phyloP scores from a whole-genome alignment of 2,113 vertebrate species.

The Myxocyprinus asiaticus region DNA sequence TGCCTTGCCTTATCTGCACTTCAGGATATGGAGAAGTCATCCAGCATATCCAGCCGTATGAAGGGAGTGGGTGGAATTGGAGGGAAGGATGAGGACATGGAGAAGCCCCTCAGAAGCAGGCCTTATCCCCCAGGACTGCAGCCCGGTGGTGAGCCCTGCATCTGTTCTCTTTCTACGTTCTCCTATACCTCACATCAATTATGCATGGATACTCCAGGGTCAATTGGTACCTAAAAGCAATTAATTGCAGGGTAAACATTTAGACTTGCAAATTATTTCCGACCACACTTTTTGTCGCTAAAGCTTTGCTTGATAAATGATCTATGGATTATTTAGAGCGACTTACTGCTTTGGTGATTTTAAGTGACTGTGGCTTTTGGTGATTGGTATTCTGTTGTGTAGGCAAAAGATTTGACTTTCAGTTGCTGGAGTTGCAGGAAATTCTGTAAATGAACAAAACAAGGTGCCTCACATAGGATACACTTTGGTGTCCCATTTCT shows the following conservation, averaged over 20 bases:
- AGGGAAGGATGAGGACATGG: slow-evolving; percentile 56
- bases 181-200: slow-evolving; percentile 45
- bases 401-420: background rate
- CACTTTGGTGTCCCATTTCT: too few species aligned
- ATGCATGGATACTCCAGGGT: slow-evolving; percentile 44
- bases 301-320: background rate
- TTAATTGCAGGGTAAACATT: slow-evolving; percentile 23
- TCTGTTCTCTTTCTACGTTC: slow-evolving; percentile 32
- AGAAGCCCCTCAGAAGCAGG: slow-evolving; percentile 10
- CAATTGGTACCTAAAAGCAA: slow-evolving; percentile 29
- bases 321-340: too few species aligned
- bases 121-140: slow-evolving; percentile 70
- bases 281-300: slow-evolving; percentile 5
- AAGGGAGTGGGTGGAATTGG: slow-evolving; percentile 86
- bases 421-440: background rate
- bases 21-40: slow-evolving; percentile 86
- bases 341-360: slow-evolving; percentile 12
- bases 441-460: background rate
- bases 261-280: slow-evolving; percentile 6
- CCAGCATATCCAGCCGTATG: slow-evolving; percentile 82
- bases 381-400: slow-evolving; percentile 1
- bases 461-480: too few species aligned
- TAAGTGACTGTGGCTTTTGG: slow-evolving; percentile 4
- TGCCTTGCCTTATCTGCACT: slow-evolving; percentile 5
- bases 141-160: slow-evolving; percentile 73